Base-by-base conservation (phyloP, 1,140 invertebrate genomes). In the Mactra quadrangularis region DNA sequence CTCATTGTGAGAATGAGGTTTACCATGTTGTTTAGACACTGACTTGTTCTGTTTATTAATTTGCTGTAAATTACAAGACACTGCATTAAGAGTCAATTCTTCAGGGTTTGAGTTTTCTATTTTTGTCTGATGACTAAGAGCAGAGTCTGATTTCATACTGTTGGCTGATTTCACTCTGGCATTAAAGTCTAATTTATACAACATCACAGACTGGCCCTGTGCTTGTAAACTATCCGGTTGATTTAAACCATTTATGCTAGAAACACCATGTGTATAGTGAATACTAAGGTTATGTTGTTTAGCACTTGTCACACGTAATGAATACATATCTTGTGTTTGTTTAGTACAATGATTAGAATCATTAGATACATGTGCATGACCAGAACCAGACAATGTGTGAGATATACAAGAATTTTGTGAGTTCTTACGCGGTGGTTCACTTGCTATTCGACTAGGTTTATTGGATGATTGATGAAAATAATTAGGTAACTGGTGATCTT, bases 341-440 rank as follows among this genome's bases (percentile, higher is more conserved):
- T 45, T 79, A 47, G 31, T 35, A 71, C 47, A 47, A 45, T n/a
- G 4, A 25, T 27, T 31, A 22, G 53, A 27, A 29, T 22, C 17
- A 76, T 33, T 76, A 47, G 31, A 33, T 60, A 57, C 0, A 64
- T 31, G 27, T 41, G 50, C 70, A 38, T 25, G 31, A 7, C 70
- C 70, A 72, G 50, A 35, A 31, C 52, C 75, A 53, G 33, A 11
- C 60, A 55, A 19, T 7, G 60, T 41, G 29, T 78, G 27, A 50
- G 76, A 78, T 31, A 78, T 25, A 25, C 47, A 11, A 29, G 76
- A 66, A 52, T 29, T 27, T 25, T 64, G 47, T 55, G 62, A 68
- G 33, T 35, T 38, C 77, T 81, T 81, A 81, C 77, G 70, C 17
- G 64, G 52, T 45, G 77, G 77, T 25, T 81, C 77, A 60, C 77